Conservation (phyloP, 2,888 invertebrate species). For the Hetaerina titia region DNA sequence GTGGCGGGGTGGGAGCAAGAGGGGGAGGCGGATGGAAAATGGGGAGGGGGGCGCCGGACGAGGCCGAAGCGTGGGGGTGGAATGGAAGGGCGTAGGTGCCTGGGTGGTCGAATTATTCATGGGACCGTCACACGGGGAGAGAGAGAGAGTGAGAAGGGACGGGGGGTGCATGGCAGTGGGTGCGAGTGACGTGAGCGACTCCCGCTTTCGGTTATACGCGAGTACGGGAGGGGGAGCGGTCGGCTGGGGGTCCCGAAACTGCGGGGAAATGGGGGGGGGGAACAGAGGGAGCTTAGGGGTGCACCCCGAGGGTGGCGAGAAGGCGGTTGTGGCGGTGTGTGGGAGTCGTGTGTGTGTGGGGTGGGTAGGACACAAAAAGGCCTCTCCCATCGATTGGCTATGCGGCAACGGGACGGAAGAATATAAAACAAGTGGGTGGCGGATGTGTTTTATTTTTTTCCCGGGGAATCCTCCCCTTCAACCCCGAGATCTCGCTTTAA, state of each 20-base stretch:
- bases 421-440: not conserved
- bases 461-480: not conserved
- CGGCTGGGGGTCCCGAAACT: not conserved
- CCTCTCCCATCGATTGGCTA: not conserved
- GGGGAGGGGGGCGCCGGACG: not conserved
- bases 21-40: not conserved
- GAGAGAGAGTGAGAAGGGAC: not conserved
- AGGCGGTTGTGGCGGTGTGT: not conserved
- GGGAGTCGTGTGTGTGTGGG: not conserved
- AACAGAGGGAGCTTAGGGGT: not conserved
- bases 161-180: not conserved
- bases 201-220: too few species aligned
- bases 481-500: not conserved
- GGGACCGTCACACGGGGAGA: not conserved
- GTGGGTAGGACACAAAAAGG: not conserved
- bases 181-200: conserved; percentile 26
- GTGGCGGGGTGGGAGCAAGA: too few species aligned
- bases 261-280: not conserved
- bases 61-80: not conserved
- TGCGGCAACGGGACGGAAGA: not conserved
- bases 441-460: not conserved
- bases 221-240: not conserved
- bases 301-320: not conserved
- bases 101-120: conserved; percentile 44
- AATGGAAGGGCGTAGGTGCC: not conserved